Evolutionary conservation across 2,797 vertebrate species (phyloP).

Genomic region (Hypotaenidia philippensis): DNA sequence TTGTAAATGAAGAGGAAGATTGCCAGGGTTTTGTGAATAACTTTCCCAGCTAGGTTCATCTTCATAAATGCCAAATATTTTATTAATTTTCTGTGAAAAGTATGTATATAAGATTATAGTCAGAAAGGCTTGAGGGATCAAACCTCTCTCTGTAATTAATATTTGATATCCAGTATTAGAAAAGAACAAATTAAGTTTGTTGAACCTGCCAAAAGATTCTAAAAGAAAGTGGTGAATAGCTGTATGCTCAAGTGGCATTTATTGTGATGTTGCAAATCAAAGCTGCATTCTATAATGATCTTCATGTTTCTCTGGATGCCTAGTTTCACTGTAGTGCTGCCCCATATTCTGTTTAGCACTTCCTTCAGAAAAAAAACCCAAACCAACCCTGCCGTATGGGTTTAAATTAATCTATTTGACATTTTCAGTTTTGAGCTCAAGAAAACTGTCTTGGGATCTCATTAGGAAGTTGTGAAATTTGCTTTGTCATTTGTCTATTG

Average conservation of each 20-base stretch:
- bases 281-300: slow-evolving; percentile 38
- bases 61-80: slow-evolving; percentile 21
- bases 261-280: slow-evolving; percentile 53
- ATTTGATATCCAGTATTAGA: slow-evolving; percentile 47
- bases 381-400: slow-evolving; percentile 5
- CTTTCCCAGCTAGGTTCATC: not conserved
- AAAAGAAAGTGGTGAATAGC: slow-evolving; percentile 59
- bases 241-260: slow-evolving; percentile 16
- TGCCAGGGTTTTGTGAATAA: not conserved
- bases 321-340: slow-evolving; percentile 8
- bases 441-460: slow-evolving; percentile 69
- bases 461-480: slow-evolving; percentile 74
- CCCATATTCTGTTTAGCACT: not conserved
- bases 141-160: slow-evolving; percentile 11
- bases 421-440: slow-evolving; percentile 55
- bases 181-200: slow-evolving; percentile 37
- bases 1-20: not conserved
- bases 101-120: slow-evolving; percentile 8
- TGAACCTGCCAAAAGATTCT: slow-evolving; percentile 15
- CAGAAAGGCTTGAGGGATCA: not conserved
- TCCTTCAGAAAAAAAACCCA: not conserved
- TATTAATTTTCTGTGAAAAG: slow-evolving; percentile 33
- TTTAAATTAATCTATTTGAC: slow-evolving; percentile 66
- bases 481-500: slow-evolving; percentile 72
- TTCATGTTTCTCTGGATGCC: not conserved